Evolutionary conservation across 2,113 vertebrate genomes (phyloP).

Genomic region (Glaucidium brasilianum): DNA sequence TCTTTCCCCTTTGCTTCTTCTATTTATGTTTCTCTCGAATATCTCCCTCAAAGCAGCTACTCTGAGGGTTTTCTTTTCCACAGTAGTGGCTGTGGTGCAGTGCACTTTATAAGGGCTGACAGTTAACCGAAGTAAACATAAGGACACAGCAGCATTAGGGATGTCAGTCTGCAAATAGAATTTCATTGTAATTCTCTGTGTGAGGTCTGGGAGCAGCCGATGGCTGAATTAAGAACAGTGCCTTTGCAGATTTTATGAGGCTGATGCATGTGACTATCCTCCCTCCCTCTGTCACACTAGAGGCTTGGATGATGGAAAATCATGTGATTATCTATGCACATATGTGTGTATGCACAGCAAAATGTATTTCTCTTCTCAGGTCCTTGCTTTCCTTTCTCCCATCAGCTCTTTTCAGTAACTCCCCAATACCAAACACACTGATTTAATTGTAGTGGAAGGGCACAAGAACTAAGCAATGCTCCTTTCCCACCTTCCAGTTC

Average conservation of each 20-base stretch:
- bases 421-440: too few relatives aligned
- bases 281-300: conserved; percentile 1
- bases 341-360: neutral
- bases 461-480: neutral
- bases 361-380: neutral
- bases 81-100: neutral
- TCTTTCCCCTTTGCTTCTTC: neutral
- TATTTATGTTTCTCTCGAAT: neutral
- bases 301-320: neutral
- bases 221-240: conserved; percentile 27
- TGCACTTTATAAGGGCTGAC: conserved; percentile 41
- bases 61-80: conserved; percentile 5
- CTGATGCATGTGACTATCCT: neutral
- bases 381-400: neutral
- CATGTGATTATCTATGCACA: neutral
- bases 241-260: conserved; percentile 50
- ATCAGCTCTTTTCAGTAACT: neutral
- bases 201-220: conserved; percentile 50
- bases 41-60: neutral
- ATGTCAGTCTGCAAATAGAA: conserved; percentile 50
- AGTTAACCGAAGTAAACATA: conserved; percentile 62
- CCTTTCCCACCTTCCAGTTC: neutral
- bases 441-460: neutral
- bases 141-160: conserved; percentile 33
- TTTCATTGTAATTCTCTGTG: conserved; percentile 36